Percentiles rank a stretch among this genome's conserved stretches.
Evolutionary conservation across 2,888 invertebrate species (phyloP).

Genomic region (Marronus borbonicus): DNA sequence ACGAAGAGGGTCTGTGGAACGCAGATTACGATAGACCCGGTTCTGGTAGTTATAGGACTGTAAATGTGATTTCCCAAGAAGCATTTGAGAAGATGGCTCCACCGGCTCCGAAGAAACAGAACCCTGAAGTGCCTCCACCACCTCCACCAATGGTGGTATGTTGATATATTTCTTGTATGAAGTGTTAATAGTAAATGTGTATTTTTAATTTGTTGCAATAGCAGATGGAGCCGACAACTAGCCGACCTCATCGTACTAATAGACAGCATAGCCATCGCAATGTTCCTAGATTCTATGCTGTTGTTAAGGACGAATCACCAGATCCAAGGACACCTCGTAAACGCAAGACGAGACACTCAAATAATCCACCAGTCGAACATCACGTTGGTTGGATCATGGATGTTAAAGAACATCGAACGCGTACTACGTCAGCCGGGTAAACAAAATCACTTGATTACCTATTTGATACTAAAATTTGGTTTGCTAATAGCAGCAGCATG

Average conservation of each 20-base stretch:
- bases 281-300: slow-evolving; percentile 94
- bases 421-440: slow-evolving; percentile 85
- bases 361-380: slow-evolving; percentile 94
- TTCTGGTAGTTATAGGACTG: slow-evolving; percentile 83
- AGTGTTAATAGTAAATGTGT: background rate
- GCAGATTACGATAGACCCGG: slow-evolving; percentile 74
- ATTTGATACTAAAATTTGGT: slow-evolving; percentile 47
- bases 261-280: slow-evolving; percentile 69
- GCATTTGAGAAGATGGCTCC: slow-evolving; percentile 87
- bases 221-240: slow-evolving; percentile 28
- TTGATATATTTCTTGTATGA: slow-evolving; percentile 1
- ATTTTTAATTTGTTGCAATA: background rate
- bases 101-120: slow-evolving; percentile 76
- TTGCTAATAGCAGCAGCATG: slow-evolving; percentile 77
- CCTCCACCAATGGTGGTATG: slow-evolving; percentile 75
- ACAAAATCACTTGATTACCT: background rate
- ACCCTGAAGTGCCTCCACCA: slow-evolving; percentile 87
- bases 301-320: slow-evolving; percentile 83
- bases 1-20: slow-evolving; percentile 95
- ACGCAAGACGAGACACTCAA: slow-evolving; percentile 92
- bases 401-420: slow-evolving; percentile 84
- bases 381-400: slow-evolving; percentile 99
- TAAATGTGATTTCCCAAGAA: slow-evolving; percentile 90
- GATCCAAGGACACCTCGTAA: slow-evolving; percentile 84
- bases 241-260: slow-evolving; percentile 42